These are phyloP conservation scores for Artibeus jamaicensis DNA, from an alignment of 2,797 vertebrate species.

Conservation along the genomic window DNA sequence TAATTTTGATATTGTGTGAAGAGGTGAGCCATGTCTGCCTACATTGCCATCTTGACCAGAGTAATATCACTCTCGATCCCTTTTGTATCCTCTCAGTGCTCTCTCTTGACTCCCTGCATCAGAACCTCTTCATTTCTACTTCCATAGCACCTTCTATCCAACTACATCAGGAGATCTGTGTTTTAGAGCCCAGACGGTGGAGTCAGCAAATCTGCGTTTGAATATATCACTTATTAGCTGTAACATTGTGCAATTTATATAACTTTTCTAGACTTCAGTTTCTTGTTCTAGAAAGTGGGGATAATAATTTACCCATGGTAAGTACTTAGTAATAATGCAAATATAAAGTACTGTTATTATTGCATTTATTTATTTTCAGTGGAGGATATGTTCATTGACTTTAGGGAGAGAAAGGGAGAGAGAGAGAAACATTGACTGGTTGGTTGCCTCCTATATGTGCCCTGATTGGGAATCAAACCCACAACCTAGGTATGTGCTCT, in stretches of 20 bases:
- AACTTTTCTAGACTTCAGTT: neutral
- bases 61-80: neutral
- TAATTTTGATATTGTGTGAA: too few species aligned
- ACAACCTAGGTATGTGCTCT: too few species aligned
- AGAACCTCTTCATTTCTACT: neutral
- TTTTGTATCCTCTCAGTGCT: neutral
- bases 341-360: neutral
- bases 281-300: neutral
- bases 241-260: neutral
- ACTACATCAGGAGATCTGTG: neutral
- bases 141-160: neutral
- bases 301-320: neutral
- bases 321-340: neutral
- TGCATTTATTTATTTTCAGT: neutral
- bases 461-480: too few species aligned
- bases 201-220: neutral
- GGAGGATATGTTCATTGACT: neutral
- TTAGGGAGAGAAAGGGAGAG: neutral
- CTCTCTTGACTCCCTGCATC: neutral
- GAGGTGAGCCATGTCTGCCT: too few species aligned
- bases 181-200: neutral
- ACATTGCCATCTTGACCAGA: too few species aligned
- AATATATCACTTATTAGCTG: neutral
- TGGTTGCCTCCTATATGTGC: too few species aligned
- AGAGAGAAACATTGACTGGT: too few species aligned